Base-by-base conservation (phyloP, 2,888 invertebrate genomes). In the Saturnia pavonia region DNA sequence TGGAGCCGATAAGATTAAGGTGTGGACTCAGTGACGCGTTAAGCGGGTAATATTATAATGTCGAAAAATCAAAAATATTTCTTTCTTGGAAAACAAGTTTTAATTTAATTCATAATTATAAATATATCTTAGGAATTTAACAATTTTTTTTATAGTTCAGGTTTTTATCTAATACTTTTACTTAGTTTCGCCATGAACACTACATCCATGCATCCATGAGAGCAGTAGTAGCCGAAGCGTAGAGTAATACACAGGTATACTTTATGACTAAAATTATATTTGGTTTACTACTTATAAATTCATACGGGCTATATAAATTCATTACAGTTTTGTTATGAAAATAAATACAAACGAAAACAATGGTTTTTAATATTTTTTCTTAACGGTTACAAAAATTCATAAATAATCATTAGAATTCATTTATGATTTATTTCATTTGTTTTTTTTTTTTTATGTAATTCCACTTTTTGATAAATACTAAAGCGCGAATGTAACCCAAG, bases 1-100 rank as follows among this genome's bases (percentile, higher is more conserved):
- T 85, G 86, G 80, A 76, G 75, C 75, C 75, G 87, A 88, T 88
- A 88, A 85, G 82, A 73, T 72, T 27, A 67, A 69, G 71, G 16
- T 43, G 54, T 12, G 72, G 68, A 34, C 60, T 67, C 7, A 12
- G 73, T 69, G 66, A 73, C 42, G 74, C 70, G 80, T 76, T 76
- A 71, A 79, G 83, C 80, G 67, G 43, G 14, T n/a, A 65, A 45
- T 27, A 60, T 27, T 60, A 60, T 60, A 25, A 27, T 60, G 1
- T 27, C 11, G 54, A 54, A 19, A 19, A 48, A 48, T n/a, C 22
- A 22, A n/a, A 14, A 60, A 60, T 3, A 25, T 14, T 12, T 60
- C 11, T 14, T 14, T 60, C 14, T 11, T 54, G 9, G 22, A 54
- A 54, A 54, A 0, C 0, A 54, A n/a, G 19, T 22, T n/a, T 22